Evolutionary conservation across 1,140 invertebrate species (phyloP), one percentile per base, ranked within the genome.

Genomic region (Philaenus spumarius): DNA sequence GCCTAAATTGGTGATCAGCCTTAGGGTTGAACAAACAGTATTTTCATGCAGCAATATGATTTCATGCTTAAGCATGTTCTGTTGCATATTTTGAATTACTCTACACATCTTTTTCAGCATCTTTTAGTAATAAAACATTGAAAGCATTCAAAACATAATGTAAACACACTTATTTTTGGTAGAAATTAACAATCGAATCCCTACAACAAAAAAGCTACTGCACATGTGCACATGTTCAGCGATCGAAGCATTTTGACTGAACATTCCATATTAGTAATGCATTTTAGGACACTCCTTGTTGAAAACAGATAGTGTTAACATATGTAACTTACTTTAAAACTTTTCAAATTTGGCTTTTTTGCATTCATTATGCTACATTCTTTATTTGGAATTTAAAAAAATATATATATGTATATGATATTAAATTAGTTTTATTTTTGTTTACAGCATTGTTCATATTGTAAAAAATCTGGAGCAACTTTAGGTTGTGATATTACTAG

Each of bases 401-500:
- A 11, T 37, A 11, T 37, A 37, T 37, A 11, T 37, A 11, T 37
- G 9, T n/a, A 11, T 37, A 9, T 11, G 35, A 9, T 46, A 19
- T 11, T 50, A 42, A 26, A 35, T 20, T 58, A 56, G 46, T 20
- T 34, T 35, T 43, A 34, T 1, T 60, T 57, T 12, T 57, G 58
- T 60, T 72, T 67, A 47, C 63, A 84, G 80, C 64, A 63, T 61
- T 87, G 84, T 68, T 69, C 60, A 19, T 82, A 77, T 64, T 87
- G 85, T 66, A 75, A 73, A 61, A 77, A 74, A 57, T 66, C 47
- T 58, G 82, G 82, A 37, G 83, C 83, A 2, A 82, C 83, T 14
- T 73, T 85, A 45, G 82, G 81, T 23, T 86, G 84, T 69, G 75
- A 72, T 58, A 71, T 76, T 52, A 59, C 60, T 50, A 74, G 69